These are phyloP conservation scores for Caerostris extrusa DNA, from an alignment of 1,140 invertebrate species.

Conservation along the genomic window DNA sequence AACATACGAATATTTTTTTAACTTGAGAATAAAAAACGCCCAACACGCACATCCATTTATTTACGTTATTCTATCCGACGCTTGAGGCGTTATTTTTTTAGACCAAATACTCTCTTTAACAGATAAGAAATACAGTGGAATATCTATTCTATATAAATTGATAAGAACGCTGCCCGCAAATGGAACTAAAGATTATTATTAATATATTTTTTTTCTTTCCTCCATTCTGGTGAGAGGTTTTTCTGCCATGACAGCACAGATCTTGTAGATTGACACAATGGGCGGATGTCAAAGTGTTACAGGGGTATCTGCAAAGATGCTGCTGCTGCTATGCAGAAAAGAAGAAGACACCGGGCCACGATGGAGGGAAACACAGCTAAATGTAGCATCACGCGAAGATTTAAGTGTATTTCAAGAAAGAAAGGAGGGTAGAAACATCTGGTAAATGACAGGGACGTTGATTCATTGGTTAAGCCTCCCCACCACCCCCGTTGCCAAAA, in stretches of 20 bases:
- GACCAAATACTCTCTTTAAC: not conserved
- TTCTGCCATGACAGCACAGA: slow-evolving; percentile 18
- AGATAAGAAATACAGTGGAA: not conserved
- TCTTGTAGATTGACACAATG: slow-evolving; percentile 9
- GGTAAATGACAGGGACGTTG: slow-evolving; percentile 63
- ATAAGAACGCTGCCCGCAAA: not conserved
- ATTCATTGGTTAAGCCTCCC: slow-evolving; percentile 44
- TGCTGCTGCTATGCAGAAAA: not conserved
- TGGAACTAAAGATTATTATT: not conserved
- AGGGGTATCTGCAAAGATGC: not conserved
- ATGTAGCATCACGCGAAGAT: slow-evolving; percentile 28
- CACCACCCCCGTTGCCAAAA: not conserved
- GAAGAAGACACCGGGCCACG: not conserved
- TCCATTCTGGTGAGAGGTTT: not conserved
- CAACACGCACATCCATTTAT: not conserved
- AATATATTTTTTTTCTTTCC: not conserved
- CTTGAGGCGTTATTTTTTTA: not conserved
- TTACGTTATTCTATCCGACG: not conserved
- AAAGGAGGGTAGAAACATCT: slow-evolving; percentile 37
- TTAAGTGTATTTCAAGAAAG: slow-evolving; percentile 31
- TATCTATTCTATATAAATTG: slow-evolving; percentile 17
- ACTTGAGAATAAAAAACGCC: no score
- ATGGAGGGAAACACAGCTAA: slow-evolving; percentile 17
- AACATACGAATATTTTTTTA: no score
- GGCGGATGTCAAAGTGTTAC: slow-evolving; percentile 14